Base-by-base conservation (phyloP, 2,888 invertebrate species). In the Leistus spinibarbis region DNA sequence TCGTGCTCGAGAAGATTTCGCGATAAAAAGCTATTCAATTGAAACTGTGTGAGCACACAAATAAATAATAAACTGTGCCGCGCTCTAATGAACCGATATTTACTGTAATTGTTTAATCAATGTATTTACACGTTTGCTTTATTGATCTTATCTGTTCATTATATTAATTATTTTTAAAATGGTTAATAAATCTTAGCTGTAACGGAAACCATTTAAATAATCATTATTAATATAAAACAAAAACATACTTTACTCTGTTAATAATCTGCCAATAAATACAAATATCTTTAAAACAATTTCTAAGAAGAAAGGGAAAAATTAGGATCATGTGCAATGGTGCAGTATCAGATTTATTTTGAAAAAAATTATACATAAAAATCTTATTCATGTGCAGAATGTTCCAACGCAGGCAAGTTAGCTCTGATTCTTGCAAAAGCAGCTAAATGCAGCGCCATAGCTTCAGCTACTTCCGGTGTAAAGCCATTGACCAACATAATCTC, bases 381-480 rank as follows among this genome's bases (percentile, higher is more conserved):
- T 40, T 40, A 40, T 40, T 40, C 40, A 7, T 40, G 7, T 7
- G 3, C 2, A 40, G 1, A 23, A 64, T 64, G 57, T 4, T 75
- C 70, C 20, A 79, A 57, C 16, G 67, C 64, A 3, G 79, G 79
- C 13, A 79, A 71, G 16, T 56, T 17, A 17, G 77, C 74, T 23
- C 69, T 78, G 3, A 77, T 67, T 68, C 76, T 76, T n/a, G 75
- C 75, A 17, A 72, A 76, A 19, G 77, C 78, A n/a, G 77, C 76
- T 10, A 81, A 71, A 77, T 82, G 81, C 4, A 79, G 80, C 53
- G 77, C 73, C 67, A 80, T 78, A 0, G 81, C 81, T 13, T 79
- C 81, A 17, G 79, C 78, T 9, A 82, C 81, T 77, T 82, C 82
- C 3, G 81, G 81, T 20, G 79, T 79, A 22, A 74, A 74, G 1